Base-by-base conservation (phyloP, 2,888 invertebrate species). In the Beris chalybata region DNA sequence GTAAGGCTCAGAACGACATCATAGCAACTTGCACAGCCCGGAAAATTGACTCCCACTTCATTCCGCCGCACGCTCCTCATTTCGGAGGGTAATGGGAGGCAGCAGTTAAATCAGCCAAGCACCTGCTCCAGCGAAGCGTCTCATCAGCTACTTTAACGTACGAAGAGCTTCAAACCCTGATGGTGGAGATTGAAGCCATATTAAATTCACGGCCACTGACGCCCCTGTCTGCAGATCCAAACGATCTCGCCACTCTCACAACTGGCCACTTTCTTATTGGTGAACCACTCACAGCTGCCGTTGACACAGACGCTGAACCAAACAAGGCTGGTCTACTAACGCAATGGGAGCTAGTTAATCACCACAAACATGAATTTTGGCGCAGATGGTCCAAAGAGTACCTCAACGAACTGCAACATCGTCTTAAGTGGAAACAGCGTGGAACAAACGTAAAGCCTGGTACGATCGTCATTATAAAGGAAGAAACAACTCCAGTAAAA, bases 161-260 rank as follows among this genome's bases (percentile, higher is more conserved):
- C 45, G 73, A 74, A 67, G 73, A 77, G 64, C 69, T 75, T 31
- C 32, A 64, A n/a, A 76, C 74, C 3, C 15, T 73, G 1, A 12
- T 71, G 1, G 57, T 67, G 7, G 72, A 74, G 65, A 70, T 74
- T 31, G 74, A 75, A 67, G 73, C 73, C 1, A 66, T 71, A 13
- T 53, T 74, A 3, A 75, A 75, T 66, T 74, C 73, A 9, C 61
- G 74, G 15, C 73, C 74, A 3, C 38, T 76, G 1, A 70, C 67
- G 57, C 71, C 70, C 7, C 66, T 71, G n/a, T 70, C 69, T 29
- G 63, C 66, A n/a, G 70, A 72, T 63, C 65, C 69, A 29, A 68
- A 67, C 29, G 70, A 71, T 38, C 11, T 68, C n/a, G n/a, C 12
- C 2, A 67, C 67, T 13, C 32, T 70, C 3, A 71, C 69, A n/a